Evolutionary conservation across 2,888 invertebrate genomes (phyloP).

Genomic region (Drosophila kambysellisi): DNA sequence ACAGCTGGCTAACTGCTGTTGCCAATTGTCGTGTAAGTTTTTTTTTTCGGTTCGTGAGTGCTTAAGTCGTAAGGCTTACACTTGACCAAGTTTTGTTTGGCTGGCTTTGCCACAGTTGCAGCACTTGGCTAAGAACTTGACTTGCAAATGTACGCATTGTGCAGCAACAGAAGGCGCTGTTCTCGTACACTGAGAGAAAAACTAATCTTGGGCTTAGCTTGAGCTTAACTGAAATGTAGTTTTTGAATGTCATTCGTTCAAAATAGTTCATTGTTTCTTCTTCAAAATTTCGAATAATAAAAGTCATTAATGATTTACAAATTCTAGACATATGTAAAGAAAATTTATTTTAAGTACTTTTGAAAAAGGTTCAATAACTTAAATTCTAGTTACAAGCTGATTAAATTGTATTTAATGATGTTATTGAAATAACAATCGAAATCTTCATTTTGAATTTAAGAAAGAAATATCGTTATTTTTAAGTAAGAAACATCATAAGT

Average conservation of each 20-base stretch:
- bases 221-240: neutral
- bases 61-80: constrained; percentile 68
- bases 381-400: neutral
- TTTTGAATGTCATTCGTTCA: neutral
- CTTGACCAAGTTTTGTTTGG: constrained; percentile 66
- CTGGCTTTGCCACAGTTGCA: constrained; percentile 59
- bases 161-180: constrained; percentile 14
- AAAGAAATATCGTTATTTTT: neutral
- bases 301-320: too few species aligned
- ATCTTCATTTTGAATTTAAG: neutral
- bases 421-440: neutral
- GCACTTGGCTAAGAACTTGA: constrained; percentile 65
- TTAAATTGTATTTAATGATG: neutral
- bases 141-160: constrained; percentile 44
- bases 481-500: neutral
- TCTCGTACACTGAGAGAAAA: neutral
- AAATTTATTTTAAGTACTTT: neutral
- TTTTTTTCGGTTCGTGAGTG: constrained; percentile 35
- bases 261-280: neutral
- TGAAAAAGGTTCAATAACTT: neutral
- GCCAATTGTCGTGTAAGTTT: constrained; percentile 57
- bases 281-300: neutral
- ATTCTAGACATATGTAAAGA: neutral
- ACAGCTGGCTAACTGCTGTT: constrained; percentile 54
- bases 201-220: neutral